Evolutionary conservation across 2,113 vertebrate genomes (phyloP), one percentile per base, ranked within the genome.

Genomic region (Myiopsitta monachus): DNA sequence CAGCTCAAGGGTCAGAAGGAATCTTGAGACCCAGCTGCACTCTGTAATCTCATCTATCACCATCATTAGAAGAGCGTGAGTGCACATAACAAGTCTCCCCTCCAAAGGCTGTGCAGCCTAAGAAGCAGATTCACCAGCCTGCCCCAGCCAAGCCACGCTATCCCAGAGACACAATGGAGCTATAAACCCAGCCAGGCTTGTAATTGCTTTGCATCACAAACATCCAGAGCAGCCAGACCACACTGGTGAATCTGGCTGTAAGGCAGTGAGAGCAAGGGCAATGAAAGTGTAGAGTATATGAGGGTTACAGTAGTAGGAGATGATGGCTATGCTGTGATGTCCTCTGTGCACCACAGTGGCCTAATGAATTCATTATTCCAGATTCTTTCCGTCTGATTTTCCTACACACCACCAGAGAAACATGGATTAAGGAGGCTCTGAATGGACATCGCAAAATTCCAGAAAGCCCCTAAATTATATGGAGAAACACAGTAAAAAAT

Each of bases 61-160:
- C 7, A 0, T 8, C 22, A 4, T 16, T 38, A 43, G 41, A 19
- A 36, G 47, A 24, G 62, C 0, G 55, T 7, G 39, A 10, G 5
- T 1, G 0, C 39, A 11, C 19, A 26, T 43, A 57, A 15, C 81
- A 39, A 11, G 36, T n/a, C 41, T n/a, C 49, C 14, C 33, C 49
- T 63, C 54, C 76, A 62, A 52, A 44, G 39, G 46, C 9, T 1
- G 0, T 2, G 31, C 33, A 33, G 31, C 64, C 51, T 24, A 11
- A 46, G 44, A 38, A 61, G 33, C 18, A 23, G 69, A 30, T 81
- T 52, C 70, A 39, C 41, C 30, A 14, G n/a, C 43, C 57, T 5
- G 30, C 41, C 59, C 68, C 1, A 0, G 57, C 92, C 57, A 7
- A 24, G 75, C 63, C 10, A 0, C 0, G 3, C 52, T 27, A 9